A percentile compares a stretch with the other conserved stretches of the same genome.
Evolutionary conservation across 2,113 vertebrate species (phyloP).

Genomic region (Microtus oregoni): DNA sequence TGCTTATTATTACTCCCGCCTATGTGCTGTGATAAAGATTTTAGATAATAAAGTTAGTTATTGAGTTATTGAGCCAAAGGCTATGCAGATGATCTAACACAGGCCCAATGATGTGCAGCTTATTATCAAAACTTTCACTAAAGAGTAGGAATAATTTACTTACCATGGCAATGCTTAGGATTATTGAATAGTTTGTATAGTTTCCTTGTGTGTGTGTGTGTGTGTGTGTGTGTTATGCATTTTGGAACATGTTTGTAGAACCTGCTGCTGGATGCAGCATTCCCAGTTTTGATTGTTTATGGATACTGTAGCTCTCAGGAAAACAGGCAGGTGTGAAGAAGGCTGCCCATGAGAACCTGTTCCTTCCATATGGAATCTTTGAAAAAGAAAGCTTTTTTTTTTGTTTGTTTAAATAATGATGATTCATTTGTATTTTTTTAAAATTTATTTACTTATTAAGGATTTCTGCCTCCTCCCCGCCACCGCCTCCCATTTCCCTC

Average conservation of each 20-base stretch:
- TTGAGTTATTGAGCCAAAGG: conserved; percentile 30
- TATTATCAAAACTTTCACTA: background rate
- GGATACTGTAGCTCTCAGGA: background rate
- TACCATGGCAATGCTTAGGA: background rate
- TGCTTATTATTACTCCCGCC: background rate
- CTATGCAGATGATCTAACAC: conserved; percentile 17
- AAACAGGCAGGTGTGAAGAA: background rate
- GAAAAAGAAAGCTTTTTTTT: background rate
- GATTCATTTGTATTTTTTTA: background rate
- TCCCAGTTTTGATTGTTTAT: background rate
- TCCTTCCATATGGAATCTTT: background rate
- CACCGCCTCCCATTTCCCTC: too few relatives aligned
- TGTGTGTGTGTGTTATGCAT: background rate
- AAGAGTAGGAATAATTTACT: background rate
- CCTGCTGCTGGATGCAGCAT: background rate
- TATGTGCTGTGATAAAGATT: background rate
- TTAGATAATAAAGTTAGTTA: conserved; percentile 27
- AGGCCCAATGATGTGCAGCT: background rate
- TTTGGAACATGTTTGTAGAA: background rate
- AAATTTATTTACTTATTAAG: too few relatives aligned
- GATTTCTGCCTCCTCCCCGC: too few relatives aligned
- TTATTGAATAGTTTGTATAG: background rate
- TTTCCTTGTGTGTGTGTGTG: too few relatives aligned
- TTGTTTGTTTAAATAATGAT: background rate
- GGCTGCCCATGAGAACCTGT: background rate